Base-by-base conservation (phyloP, 2,888 invertebrate genomes). In the Dicycla oo region DNA sequence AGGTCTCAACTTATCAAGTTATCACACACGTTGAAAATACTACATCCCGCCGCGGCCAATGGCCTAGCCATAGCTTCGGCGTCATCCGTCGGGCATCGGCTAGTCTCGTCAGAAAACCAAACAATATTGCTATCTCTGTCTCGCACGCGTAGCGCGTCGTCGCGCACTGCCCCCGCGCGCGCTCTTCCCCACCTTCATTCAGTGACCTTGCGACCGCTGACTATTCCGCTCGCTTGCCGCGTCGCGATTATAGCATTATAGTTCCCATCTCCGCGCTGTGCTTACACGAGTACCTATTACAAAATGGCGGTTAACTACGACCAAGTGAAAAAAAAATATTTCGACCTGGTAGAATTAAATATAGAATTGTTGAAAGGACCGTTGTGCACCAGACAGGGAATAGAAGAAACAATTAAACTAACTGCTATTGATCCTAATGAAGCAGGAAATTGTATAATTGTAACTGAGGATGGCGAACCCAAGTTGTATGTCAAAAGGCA, bases 251-350 rank as follows among this genome's bases (percentile, higher is more conserved):
- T 57, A n/a, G n/a, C n/a, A n/a, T 8, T 78, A 26, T 57, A 23
- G 2, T 34, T 30, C 10, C 0, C 15, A 38, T 26, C 15, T n/a
- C 57, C 51, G 26, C 51, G 15, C 7, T 8, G 47, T 30, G 30
- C 30, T 20, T 20, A n/a, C 40, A 23, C 26, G 43, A n/a, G n/a
- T 30, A 7, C 3, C 23, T 38, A 34, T 68, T 6, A 66, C 81
- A 80, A 80, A 80, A 80, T 80, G 80, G 63, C 69, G 62, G 8
- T 69, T 2, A 51, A 75, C 15, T 84, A 69, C 60, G n/a, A 49
- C 0, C 53, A 34, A 53, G 23, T 53, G 8, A 69, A 67, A 45
- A 15, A 0, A 13, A 45, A n/a, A 3, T 80, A 75, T 11, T 43
- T 57, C 7, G 5, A 64, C 0, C 8, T 1, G 4, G 5, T 81